Conservation (phyloP, 2,888 invertebrate species). For the Lordiphosa andalusiaca region DNA sequence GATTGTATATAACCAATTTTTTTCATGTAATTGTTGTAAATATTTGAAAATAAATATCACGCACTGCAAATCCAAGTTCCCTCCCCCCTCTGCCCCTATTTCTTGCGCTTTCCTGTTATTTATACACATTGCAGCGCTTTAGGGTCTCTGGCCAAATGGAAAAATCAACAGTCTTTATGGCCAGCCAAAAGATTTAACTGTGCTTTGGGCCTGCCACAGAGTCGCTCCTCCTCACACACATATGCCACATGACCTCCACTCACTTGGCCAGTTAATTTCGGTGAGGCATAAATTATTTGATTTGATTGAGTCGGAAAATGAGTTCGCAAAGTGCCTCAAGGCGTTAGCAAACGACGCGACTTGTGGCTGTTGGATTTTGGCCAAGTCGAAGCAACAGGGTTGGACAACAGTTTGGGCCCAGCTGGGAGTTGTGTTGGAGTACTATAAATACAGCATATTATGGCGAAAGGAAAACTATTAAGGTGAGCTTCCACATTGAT, state of each 20-base stretch:
- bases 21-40: conserved; percentile 35
- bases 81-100: background rate
- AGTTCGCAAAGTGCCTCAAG: conserved; percentile 73
- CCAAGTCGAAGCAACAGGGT: conserved; percentile 1
- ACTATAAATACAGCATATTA: too few relatives aligned
- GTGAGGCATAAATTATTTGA: conserved; percentile 77
- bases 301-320: conserved; percentile 79
- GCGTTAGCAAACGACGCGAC: conserved; percentile 35
- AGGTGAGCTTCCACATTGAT: too few relatives aligned
- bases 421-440: too few relatives aligned
- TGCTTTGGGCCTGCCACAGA: conserved; percentile 47
- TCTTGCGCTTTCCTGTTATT: conserved; percentile 43
- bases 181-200: conserved; percentile 57
- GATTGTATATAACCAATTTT: conserved; percentile 35
- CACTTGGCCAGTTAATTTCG: conserved; percentile 67
- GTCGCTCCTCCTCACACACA: conserved; percentile 21
- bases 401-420: background rate
- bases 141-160: conserved; percentile 67
- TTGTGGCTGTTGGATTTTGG: conserved; percentile 1
- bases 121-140: conserved; percentile 66
- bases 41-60: conserved; percentile 43
- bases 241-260: conserved; percentile 59
- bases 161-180: conserved; percentile 74
- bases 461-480: too few relatives aligned
- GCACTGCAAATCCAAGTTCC: conserved; percentile 18